Percentiles rank a stretch among this genome's conserved stretches.
phyloP scores from a whole-genome alignment of 2,113 vertebrate genomes.

The Toxotes jaculatrix region DNA sequence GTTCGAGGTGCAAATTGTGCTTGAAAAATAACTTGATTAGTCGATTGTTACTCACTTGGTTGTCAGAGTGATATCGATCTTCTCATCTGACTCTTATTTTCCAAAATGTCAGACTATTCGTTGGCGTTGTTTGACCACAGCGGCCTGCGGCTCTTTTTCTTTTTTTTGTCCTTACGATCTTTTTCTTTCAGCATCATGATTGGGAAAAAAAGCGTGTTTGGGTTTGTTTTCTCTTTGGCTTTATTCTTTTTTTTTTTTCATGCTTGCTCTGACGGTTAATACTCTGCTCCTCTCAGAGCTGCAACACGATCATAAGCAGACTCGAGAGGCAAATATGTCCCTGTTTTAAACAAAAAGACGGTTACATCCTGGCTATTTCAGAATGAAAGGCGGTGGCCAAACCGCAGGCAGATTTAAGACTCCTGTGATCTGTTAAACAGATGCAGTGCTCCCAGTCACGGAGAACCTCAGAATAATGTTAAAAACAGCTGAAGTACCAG shows the following conservation, averaged over 20 bases:
- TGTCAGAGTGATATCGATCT: too few species aligned
- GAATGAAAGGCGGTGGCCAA: conserved; percentile 12
- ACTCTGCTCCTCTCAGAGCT: conserved; percentile 1
- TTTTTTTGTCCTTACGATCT: not conserved
- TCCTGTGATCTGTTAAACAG: conserved; percentile 85
- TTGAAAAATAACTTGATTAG: too few species aligned
- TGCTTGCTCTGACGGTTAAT: conserved; percentile 23
- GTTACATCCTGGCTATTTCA: conserved; percentile 49
- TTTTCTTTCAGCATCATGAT: conserved; percentile 53
- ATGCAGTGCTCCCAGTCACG: conserved; percentile 79
- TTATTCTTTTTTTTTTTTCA: not conserved
- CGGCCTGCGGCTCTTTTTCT: not conserved
- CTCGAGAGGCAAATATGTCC: conserved; percentile 12
- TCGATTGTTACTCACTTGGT: too few species aligned
- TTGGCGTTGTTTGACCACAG: not conserved
- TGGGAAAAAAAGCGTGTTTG: not conserved
- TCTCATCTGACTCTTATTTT: not conserved
- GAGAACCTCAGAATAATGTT: conserved; percentile 80
- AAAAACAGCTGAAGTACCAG: conserved; percentile 83
- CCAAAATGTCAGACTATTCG: not conserved
- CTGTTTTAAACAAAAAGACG: conserved; percentile 44
- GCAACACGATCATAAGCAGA: conserved; percentile 37
- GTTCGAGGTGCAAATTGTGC: too few species aligned
- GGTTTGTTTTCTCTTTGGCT: not conserved
- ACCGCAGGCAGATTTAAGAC: conserved; percentile 36